Percentiles rank a stretch among this genome's conserved stretches.
These are phyloP conservation scores for Baronia brevicornis DNA, from an alignment of 2,888 invertebrate genomes.

Conservation along the genomic window DNA sequence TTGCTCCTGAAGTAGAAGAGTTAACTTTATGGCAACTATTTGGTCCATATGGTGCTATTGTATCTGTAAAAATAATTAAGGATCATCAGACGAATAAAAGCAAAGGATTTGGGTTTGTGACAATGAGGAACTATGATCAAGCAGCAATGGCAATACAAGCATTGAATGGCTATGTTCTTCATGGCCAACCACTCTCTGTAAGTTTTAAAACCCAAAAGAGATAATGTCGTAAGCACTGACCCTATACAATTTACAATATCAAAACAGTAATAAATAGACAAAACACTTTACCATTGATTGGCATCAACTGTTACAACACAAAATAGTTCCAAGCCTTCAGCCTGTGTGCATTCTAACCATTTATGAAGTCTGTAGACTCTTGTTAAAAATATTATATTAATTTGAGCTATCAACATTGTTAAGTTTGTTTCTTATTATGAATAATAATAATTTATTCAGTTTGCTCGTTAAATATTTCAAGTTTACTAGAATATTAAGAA, in stretches of 20 bases:
- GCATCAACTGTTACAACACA: constrained; percentile 51
- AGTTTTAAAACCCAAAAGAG: constrained; percentile 75
- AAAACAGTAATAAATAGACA: constrained; percentile 70
- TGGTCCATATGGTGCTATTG: constrained; percentile 75
- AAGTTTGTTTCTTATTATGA: constrained; percentile 73
- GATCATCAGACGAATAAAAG: constrained; percentile 73
- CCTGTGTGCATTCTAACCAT: constrained; percentile 44
- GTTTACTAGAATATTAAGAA: constrained; percentile 73
- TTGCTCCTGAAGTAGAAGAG: constrained; percentile 71
- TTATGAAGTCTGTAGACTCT: constrained; percentile 60
- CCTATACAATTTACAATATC: constrained; percentile 65
- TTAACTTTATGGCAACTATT: constrained; percentile 71
- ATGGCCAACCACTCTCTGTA: constrained; percentile 68
- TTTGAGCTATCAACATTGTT: constrained; percentile 75
- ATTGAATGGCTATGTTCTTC: constrained; percentile 65
- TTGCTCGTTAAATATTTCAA: constrained; percentile 76
- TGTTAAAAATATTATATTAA: constrained; percentile 72
- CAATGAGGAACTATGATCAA: constrained; percentile 73
- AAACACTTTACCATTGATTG: constrained; percentile 57
- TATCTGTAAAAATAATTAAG: constrained; percentile 73
- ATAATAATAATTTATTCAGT: constrained; percentile 76
- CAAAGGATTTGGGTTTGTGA: constrained; percentile 74
- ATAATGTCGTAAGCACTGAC: constrained; percentile 63
- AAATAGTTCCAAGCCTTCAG: constrained; percentile 45
- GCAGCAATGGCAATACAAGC: constrained; percentile 74